Base-by-base conservation (phyloP, 2,113 vertebrate genomes). In the Sorex araneus region DNA sequence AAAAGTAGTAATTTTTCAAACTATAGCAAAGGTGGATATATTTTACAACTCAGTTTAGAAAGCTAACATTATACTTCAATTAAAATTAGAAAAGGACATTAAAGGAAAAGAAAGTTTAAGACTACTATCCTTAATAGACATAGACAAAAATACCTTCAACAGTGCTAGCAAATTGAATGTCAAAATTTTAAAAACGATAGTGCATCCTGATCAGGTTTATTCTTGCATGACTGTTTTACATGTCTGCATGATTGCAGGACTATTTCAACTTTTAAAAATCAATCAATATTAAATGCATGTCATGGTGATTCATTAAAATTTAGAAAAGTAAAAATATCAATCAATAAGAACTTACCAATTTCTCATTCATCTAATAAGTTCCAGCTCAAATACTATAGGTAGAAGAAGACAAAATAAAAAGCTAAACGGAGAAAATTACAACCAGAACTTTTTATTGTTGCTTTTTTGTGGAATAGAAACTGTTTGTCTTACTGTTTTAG, bases 21-120 rank as follows among this genome's bases (percentile, higher is more conserved):
- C 80, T 45, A 27, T 19, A 75, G 16, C 8, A 81, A 66, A 85
- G 10, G 2, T 34, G 15, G 1, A 50, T 23, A 28, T 8, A 77
- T 15, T 21, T 79, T 45, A 25, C 5, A 73, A 36, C 10, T 85
- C n/a, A 64, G 85, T 82, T 36, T 82, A 4, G 82, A 16, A 47
- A 70, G 27, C 6, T 1, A 81, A 7, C 34, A 63, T 88, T 85
- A 69, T n/a, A 27, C 27, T 8, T 63, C 43, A 78, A 32, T 30
- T 87, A 40, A 84, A 90, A 74, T 3, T 63, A 75, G 28, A 70
- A 11, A 88, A 88, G 94, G 54, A 19, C 25, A 73, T 84, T 77
- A 67, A 11, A 50, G 66, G 50, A 83, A 75, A 67, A 45, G 32
- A 57, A 47, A 32, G 19, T 19, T 30, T 3, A 23, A 40, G 79